Percentiles rank a stretch among this genome's conserved stretches.
phyloP scores from a whole-genome alignment of 2,888 invertebrate genomes.

The Pseudococcus viburni region DNA sequence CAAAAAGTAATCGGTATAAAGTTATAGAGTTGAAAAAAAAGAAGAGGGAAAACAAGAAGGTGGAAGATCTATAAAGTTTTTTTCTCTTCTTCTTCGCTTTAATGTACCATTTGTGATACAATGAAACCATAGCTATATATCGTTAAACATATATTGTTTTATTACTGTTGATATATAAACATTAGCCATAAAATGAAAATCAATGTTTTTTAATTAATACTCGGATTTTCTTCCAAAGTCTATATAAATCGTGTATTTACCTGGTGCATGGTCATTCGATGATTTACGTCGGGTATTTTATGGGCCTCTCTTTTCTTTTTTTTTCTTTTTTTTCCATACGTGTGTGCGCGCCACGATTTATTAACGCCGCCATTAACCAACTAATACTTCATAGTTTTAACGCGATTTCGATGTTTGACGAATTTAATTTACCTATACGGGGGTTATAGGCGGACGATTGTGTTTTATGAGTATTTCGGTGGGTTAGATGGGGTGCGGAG shows the following conservation, averaged over 20 bases:
- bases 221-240: conserved; percentile 49
- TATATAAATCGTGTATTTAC: conserved; percentile 56
- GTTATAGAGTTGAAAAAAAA: neutral
- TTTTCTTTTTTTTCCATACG: conserved; percentile 5
- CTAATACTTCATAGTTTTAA: conserved; percentile 65
- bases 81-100: conserved; percentile 33
- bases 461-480: conserved; percentile 19
- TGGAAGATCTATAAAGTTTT: conserved; percentile 60
- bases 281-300: conserved; percentile 45
- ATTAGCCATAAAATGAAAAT: conserved; percentile 59
- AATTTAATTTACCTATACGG: conserved; percentile 37
- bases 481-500: neutral
- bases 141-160: conserved; percentile 65
- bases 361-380: conserved; percentile 59
- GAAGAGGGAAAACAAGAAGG: conserved; percentile 53
- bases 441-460: conserved; percentile 13
- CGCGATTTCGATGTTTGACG: conserved; percentile 61
- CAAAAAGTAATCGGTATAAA: conserved; percentile 45
- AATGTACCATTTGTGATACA: conserved; percentile 60
- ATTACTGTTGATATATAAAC: conserved; percentile 64
- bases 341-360: conserved; percentile 22
- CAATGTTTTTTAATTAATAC: conserved; percentile 64
- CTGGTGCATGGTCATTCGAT: conserved; percentile 1
- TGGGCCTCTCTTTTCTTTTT: neutral
- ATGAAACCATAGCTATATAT: conserved; percentile 61